Percentiles rank a stretch among this genome's conserved stretches.
These are phyloP conservation scores for Engraulis encrasicolus DNA, from an alignment of 2,113 vertebrate species.

Conservation along the genomic window DNA sequence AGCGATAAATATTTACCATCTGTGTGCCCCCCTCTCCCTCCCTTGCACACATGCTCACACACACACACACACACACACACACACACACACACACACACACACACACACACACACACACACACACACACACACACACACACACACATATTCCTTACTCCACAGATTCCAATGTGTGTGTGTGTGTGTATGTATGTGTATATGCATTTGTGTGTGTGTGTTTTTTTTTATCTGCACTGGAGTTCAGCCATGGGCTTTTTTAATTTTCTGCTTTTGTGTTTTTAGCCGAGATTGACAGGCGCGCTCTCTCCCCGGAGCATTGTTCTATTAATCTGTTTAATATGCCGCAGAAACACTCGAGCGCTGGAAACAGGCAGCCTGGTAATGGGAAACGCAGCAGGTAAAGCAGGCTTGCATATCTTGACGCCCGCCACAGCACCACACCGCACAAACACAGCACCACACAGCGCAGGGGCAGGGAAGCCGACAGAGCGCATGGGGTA, in stretches of 20 bases:
- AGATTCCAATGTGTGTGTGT: constrained; percentile 70
- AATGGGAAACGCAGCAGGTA: constrained; percentile 79
- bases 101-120: background rate
- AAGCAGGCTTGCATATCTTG: constrained; percentile 69
- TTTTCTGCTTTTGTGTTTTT: constrained; percentile 86
- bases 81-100: constrained; percentile 10
- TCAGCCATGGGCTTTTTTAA: constrained; percentile 85
- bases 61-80: background rate
- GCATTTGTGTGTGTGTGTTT: too few relatives aligned
- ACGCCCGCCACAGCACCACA: constrained; percentile 63
- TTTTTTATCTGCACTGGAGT: constrained; percentile 78
- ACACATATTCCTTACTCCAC: constrained; percentile 42
- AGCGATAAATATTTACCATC: constrained; percentile 80
- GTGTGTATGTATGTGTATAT: too few relatives aligned
- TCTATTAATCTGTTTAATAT: constrained; percentile 89
- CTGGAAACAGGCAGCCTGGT: constrained; percentile 75
- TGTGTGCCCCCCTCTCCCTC: constrained; percentile 58
- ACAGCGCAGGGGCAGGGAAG: too few relatives aligned
- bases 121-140: constrained; percentile 24
- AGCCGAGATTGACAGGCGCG: constrained; percentile 76
- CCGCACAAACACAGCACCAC: too few relatives aligned
- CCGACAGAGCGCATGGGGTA: too few relatives aligned
- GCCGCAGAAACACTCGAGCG: constrained; percentile 79
- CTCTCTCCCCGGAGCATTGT: constrained; percentile 80
- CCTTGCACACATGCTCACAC: background rate